phyloP scores from a whole-genome alignment of 2,113 vertebrate genomes.

The Phrynosoma platyrhinos region DNA sequence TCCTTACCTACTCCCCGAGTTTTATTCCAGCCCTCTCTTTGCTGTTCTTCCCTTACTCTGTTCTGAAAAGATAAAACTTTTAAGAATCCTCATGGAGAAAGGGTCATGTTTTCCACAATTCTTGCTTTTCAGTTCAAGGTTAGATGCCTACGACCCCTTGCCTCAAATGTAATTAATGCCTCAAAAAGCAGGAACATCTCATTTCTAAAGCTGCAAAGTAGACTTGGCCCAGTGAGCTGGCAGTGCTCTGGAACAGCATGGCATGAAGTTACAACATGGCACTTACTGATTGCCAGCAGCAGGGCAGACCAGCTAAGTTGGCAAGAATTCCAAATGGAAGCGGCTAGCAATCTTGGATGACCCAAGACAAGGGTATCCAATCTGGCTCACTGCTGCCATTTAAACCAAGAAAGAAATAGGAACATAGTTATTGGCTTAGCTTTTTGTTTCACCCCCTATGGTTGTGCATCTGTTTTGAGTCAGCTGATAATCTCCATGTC shows the following conservation, averaged over 20 bases:
- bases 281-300: background rate
- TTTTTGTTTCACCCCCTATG: background rate
- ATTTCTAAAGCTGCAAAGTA: background rate
- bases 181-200: background rate
- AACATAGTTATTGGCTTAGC: background rate
- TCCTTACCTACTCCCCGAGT: background rate
- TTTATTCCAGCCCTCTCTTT: background rate
- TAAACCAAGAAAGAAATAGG: background rate
- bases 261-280: background rate
- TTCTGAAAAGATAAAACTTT: background rate
- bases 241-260: background rate
- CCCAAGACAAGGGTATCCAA: background rate
- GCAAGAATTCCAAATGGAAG: constrained; percentile 8
- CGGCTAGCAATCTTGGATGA: background rate
- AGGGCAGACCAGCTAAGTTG: background rate
- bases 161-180: background rate
- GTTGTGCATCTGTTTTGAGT: constrained; percentile 11
- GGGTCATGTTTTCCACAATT: background rate
- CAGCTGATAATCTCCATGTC: background rate
- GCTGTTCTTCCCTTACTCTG: background rate
- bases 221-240: background rate
- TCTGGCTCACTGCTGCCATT: background rate
- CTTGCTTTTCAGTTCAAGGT: background rate
- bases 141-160: background rate
- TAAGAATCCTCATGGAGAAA: background rate